Evolutionary conservation across 2,113 vertebrate species (phyloP), one percentile per base, ranked within the genome.

Genomic region (Hypomesus transpacificus): DNA sequence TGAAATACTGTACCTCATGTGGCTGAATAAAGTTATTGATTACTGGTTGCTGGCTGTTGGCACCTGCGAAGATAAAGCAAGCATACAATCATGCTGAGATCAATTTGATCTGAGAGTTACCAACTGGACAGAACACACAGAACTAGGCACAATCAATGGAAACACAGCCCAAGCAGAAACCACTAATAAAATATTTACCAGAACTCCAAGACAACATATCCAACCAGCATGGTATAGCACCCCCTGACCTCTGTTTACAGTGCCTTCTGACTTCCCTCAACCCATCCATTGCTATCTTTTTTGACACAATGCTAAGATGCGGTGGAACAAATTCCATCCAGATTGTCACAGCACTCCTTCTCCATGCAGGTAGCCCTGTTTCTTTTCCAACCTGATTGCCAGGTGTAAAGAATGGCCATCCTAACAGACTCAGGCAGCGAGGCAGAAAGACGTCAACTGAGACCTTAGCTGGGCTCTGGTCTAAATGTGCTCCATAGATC

Each of bases 401-500:
- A 58, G 50, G 14, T 56, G 54, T 59, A 69, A 73, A 63, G 46
- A 60, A 69, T n/a, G 67, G 65, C 20, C 54, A 50, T 61, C 39
- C 21, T 56, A 13, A 50, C 3, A 13, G 58, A 72, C 66, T 50
- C 68, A 72, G 60, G 52, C 57, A 5, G 57, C 14, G 14, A 63
- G 34, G 51, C 21, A 67, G 34, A 64, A 64, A 70, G 57, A 70
- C 69, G 63, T 56, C 71, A 51, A 46, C 39, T 4, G 6, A 71
- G 68, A 61, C 46, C 17, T 74, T 56, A 1, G 14, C 58, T 56
- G 52, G 39, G 66, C 68, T 75, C 24, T 51, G 17, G 21, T 65
- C 21, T 84, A 75, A 84, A 71, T 79, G 64, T 13, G 3, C 58
- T 24, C 63, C 79, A 81, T 84, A 79, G 77, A 84, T 75, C 73